phyloP scores from a whole-genome alignment of 2,797 vertebrate genomes.

The Acanthurus lineatus region DNA sequence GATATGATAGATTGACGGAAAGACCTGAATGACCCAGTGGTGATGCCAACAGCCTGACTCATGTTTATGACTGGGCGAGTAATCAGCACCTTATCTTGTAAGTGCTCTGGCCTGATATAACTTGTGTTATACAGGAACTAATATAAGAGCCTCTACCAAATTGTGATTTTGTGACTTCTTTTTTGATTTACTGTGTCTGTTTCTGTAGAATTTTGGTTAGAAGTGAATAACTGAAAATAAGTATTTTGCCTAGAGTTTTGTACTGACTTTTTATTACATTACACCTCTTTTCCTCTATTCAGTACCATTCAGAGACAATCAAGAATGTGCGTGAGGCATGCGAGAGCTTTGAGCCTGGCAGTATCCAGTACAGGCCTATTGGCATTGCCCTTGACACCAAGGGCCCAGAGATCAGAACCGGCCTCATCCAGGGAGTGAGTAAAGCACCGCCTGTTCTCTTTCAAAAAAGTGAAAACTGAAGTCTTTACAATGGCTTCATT shows the following conservation, averaged over 20 bases:
- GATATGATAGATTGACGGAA: not conserved
- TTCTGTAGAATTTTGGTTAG: too few species aligned
- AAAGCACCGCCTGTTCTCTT: not conserved
- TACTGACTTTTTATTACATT: not conserved
- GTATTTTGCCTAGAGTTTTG: not conserved
- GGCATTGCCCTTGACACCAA: constrained; percentile 98
- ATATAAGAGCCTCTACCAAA: not conserved
- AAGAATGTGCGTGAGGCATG: constrained; percentile 94
- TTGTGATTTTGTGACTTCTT: not conserved
- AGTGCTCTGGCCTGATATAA: not conserved
- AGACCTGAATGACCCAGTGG: not conserved
- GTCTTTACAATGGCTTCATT: not conserved
- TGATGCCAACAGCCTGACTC: constrained; percentile 24
- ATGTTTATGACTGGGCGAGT: constrained; percentile 53
- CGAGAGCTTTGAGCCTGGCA: constrained; percentile 94
- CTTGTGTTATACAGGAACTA: not conserved
- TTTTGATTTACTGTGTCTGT: too few species aligned
- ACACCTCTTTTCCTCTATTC: not conserved
- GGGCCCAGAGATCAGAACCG: constrained; percentile 98
- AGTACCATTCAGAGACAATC: constrained; percentile 96
- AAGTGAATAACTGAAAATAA: too few species aligned
- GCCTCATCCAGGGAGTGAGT: constrained; percentile 96
- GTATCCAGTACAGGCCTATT: constrained; percentile 95
- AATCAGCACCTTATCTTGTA: constrained; percentile 21
- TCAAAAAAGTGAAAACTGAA: not conserved